Evolutionary conservation across 92 coral and sea anemone genomes (phyloP).

Genomic region (Scolanthus callimorphus): DNA sequence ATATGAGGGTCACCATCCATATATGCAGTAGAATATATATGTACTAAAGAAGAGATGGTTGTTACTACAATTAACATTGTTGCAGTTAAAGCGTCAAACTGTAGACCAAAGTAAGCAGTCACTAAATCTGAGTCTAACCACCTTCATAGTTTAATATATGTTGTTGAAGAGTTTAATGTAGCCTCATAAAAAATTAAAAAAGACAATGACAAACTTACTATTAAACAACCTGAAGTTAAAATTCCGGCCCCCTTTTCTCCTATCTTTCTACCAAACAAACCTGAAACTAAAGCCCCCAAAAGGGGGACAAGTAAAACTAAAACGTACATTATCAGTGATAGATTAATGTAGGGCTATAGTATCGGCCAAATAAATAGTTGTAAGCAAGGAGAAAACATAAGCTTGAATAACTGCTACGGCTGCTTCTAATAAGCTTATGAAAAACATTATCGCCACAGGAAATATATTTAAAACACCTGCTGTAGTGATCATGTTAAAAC

Average conservation of each 20-base stretch:
- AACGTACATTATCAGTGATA: no score
- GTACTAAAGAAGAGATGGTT: constrained; percentile 66
- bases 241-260: constrained; percentile 83
- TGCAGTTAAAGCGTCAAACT: constrained; percentile 73
- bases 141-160: constrained; percentile 67
- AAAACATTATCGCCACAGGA: constrained; percentile 73
- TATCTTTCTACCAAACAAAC: constrained; percentile 74
- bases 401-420: constrained; percentile 92
- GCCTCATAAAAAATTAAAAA: constrained; percentile 75
- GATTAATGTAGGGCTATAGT: constrained; percentile 48
- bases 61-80: constrained; percentile 71
- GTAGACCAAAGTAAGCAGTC: constrained; percentile 68
- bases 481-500: constrained; percentile 63
- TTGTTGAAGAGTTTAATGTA: constrained; percentile 62
- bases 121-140: constrained; percentile 81
- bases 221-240: constrained; percentile 81
- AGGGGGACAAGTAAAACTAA: constrained; percentile 75
- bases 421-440: constrained; percentile 78
- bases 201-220: constrained; percentile 75
- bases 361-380: constrained; percentile 68
- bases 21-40: constrained; percentile 79
- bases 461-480: constrained; percentile 50
- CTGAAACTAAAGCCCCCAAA: constrained; percentile 71
- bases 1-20: constrained; percentile 82
- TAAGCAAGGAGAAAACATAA: constrained; percentile 70